Conservation (phyloP, 1,140 invertebrate genomes). For the Oryctes rhinoceros region DNA sequence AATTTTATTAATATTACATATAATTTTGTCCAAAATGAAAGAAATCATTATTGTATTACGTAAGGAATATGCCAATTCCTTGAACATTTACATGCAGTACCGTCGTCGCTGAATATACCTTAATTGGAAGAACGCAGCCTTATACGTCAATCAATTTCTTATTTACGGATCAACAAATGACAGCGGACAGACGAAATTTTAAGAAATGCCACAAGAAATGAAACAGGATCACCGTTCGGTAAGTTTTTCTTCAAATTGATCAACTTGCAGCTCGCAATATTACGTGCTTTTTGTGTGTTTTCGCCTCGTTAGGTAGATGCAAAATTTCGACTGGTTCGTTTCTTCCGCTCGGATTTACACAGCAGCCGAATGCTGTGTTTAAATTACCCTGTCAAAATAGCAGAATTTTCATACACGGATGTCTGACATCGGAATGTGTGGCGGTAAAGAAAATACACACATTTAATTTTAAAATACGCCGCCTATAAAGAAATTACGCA, state of each 20-base stretch:
- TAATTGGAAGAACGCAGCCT: not conserved
- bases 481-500: not conserved
- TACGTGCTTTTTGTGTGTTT: not conserved
- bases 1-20: no score
- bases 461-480: not conserved
- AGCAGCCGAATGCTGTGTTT: not conserved
- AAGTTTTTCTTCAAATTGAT: not conserved
- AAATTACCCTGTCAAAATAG: constrained; percentile 11
- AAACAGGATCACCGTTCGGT: not conserved
- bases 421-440: not conserved
- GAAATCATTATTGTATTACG: no score
- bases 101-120: not conserved
- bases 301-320: not conserved
- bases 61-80: not conserved
- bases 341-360: not conserved
- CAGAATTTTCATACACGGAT: not conserved
- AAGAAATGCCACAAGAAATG: not conserved
- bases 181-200: not conserved
- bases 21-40: no score
- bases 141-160: not conserved
- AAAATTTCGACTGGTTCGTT: not conserved
- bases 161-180: not conserved
- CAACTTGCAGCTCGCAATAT: not conserved
- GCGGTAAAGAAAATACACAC: not conserved
- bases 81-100: not conserved